Base-by-base conservation (phyloP, 2,797 vertebrate genomes). In the Fringilla coelebs region DNA sequence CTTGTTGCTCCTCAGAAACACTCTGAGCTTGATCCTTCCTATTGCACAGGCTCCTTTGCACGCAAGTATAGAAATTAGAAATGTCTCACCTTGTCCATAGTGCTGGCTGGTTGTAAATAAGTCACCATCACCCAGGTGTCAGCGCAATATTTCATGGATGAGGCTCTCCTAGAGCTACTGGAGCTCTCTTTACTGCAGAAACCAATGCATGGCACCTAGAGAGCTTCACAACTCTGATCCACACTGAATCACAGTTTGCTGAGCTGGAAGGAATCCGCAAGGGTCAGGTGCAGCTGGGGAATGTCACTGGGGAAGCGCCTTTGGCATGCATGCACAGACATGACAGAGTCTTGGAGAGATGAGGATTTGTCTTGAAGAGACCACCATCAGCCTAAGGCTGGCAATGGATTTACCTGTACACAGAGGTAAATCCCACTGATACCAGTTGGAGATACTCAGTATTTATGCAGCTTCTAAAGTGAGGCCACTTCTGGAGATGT, bases 201-300 rank as follows among this genome's bases (percentile, higher is more conserved):
- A 34, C 48, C 41, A 57, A 4, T 5, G 31, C 9, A 3, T 5
- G 3, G 13, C 60, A 77, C 70, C 28, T 65, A 88, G 45, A 24
- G 13, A 88, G 45, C 19, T 41, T 77, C 22, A 8, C 45, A 32
- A 51, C 22, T 57, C 58, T 65, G 19, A 46, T 54, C 58, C 41
- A 34, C 36, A 8, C n/a, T 11, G 22, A 67, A 31, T 21, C 65
- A 34, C 57, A 62, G 14, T 6, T 12, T 41, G 57, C 48, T 55
- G 48, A 31, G 65, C 34, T 77, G 48, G 48, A 62, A 77, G 48
- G 63, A 45, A 40, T 13, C 13, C 7, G 1, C 63, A 31, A 13
- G 48, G 40, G 70, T 62, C 0, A 1, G n/a, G 3, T 40, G 40
- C 63, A 21, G 0, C 20, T 40, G 17, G 48, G 31, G 21, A 62